Base-by-base conservation (phyloP, 2,113 vertebrate genomes). In the Nothocercus julius region DNA sequence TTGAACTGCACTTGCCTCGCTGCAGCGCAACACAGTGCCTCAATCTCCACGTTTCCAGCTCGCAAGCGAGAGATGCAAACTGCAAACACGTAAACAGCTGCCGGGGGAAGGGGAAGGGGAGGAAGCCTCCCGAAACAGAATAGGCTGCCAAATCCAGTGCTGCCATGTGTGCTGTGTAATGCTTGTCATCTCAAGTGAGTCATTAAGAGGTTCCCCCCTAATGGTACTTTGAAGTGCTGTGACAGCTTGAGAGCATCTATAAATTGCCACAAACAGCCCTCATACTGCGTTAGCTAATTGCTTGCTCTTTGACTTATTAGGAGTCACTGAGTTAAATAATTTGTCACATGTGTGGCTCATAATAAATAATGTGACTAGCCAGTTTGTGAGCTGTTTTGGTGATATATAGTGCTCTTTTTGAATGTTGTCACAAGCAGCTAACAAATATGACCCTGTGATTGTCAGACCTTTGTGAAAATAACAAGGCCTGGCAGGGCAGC, bases 301-400 rank as follows among this genome's bases (percentile, higher is more conserved):
- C 98, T 98, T 99, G 99, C 99, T 99, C 99, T 99, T 99, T 99
- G 99, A 98, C 98, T 99, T 98, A 97, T 98, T 98, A 97, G 97
- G 98, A 99, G 98, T 99, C 98, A 98, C 98, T 96, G 98, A 98
- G 98, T 98, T 99, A 98, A 98, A 99, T 99, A 98, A 99, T 99
- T 99, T 99, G 98, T 99, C 98, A 99, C 98, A 98, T 98, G 98
- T 98, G 98, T 97, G 97, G 98, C 98, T 98, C 96, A 95, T 98
- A 98, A 99, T 99, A 99, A 99, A 99, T 99, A 98, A 99, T 97
- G 96, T 97, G 94, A 97, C 95, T 96, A 92, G 97, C 97, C 96
- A 82, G 96, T 97, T 97, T 98, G 96, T 92, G 95, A 97, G 97
- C 98, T 98, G 98, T 96, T 97, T 97, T 32, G 1, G 87, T 98